These are phyloP conservation scores for Amphiduros pacificus DNA, from an alignment of 2,888 invertebrate genomes.

Conservation along the genomic window DNA sequence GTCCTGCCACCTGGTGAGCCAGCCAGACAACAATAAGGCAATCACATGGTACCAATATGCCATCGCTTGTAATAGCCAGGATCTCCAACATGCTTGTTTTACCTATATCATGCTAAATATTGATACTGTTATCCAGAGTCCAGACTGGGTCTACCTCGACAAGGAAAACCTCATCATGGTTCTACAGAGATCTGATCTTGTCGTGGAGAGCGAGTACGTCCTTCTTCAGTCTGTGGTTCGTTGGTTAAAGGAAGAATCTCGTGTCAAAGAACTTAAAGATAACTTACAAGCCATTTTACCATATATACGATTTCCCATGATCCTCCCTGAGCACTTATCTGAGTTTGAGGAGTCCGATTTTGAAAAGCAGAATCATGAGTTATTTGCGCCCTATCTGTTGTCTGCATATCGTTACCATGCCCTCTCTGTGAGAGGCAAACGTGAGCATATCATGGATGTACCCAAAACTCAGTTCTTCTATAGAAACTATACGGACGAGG, in stretches of 20 bases:
- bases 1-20: constrained; percentile 84
- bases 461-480: constrained; percentile 48
- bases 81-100: constrained; percentile 28
- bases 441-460: constrained; percentile 13
- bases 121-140: constrained; percentile 41
- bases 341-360: constrained; percentile 79
- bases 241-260: constrained; percentile 70
- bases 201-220: constrained; percentile 84
- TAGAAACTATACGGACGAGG: constrained; percentile 58
- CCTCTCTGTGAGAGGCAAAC: constrained; percentile 42
- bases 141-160: constrained; percentile 81
- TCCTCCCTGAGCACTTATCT: constrained; percentile 86
- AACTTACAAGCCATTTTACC: constrained; percentile 66
- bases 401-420: constrained; percentile 61
- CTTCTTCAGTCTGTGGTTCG: constrained; percentile 75
- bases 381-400: constrained; percentile 56
- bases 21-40: constrained; percentile 79
- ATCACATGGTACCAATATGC: constrained; percentile 89
- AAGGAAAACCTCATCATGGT: constrained; percentile 76
- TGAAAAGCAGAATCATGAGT: constrained; percentile 65
- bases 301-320: constrained; percentile 89
- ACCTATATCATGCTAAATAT: constrained; percentile 29
- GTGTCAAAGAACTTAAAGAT: constrained; percentile 59
- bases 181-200: constrained; percentile 77
- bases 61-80: constrained; percentile 74